These are phyloP conservation scores for Entomyzon cyanotis DNA, from an alignment of 2,113 vertebrate species.

Conservation along the genomic window DNA sequence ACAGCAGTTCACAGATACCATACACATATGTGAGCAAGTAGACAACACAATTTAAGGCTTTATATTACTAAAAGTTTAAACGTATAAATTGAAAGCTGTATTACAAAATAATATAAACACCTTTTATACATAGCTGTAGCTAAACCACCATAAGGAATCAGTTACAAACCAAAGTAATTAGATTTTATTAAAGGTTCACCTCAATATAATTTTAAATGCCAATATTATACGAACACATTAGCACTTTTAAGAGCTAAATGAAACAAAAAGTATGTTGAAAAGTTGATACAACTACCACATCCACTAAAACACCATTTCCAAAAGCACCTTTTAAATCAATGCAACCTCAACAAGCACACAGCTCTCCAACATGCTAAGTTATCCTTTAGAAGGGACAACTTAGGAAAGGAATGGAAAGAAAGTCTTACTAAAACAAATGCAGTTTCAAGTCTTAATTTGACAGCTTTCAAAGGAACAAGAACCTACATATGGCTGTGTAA, in stretches of 20 bases:
- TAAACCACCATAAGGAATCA: neutral
- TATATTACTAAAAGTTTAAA: neutral
- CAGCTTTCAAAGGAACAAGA: neutral
- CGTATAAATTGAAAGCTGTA: neutral
- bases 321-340: neutral
- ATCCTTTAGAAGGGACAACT: neutral
- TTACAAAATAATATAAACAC: neutral
- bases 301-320: neutral
- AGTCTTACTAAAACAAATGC: neutral
- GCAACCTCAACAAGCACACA: neutral
- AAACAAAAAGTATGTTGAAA: neutral
- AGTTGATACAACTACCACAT: neutral
- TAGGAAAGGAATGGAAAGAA: neutral
- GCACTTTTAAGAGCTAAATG: neutral
- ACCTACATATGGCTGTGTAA: neutral
- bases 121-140: neutral
- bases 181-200: neutral
- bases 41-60: neutral
- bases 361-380: neutral
- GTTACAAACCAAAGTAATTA: neutral
- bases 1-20: neutral
- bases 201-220: neutral
- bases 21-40: rapidly evolving
- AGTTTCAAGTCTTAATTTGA: neutral
- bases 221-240: neutral